phyloP scores from a whole-genome alignment of 2,113 vertebrate species.

The Balaeniceps rex region DNA sequence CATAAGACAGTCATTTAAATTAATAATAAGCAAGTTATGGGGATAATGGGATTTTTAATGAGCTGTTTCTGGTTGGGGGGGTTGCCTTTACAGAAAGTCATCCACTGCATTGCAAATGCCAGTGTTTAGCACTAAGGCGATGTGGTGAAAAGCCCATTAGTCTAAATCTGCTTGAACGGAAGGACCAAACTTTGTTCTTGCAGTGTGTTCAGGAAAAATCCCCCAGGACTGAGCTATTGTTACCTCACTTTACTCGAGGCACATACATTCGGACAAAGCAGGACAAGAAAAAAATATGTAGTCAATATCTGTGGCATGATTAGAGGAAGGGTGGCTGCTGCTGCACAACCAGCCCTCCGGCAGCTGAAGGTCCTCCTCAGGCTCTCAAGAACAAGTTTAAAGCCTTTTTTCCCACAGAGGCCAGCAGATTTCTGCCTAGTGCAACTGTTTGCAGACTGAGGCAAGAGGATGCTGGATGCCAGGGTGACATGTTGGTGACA shows the following conservation, averaged over 20 bases:
- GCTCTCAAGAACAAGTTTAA: neutral
- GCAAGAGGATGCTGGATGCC: neutral
- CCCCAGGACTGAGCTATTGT: neutral
- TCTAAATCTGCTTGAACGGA: neutral
- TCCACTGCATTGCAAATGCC: neutral
- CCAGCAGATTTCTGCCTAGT: neutral
- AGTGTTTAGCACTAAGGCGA: neutral
- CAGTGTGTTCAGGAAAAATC: neutral
- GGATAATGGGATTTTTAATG: slow-evolving; percentile 26
- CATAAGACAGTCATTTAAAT: neutral
- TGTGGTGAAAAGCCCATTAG: neutral
- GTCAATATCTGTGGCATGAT: neutral
- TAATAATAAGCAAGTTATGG: slow-evolving; percentile 11
- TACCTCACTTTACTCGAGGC: neutral
- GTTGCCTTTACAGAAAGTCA: neutral
- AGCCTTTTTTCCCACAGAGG: neutral
- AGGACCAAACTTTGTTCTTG: neutral
- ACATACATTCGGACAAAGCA: neutral
- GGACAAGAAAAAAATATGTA: neutral
- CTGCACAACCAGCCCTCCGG: neutral
- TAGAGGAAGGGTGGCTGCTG: neutral
- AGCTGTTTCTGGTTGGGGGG: neutral
- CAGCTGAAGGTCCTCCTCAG: neutral
- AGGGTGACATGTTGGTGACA: neutral
- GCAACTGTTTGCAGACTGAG: neutral